phyloP scores from a whole-genome alignment of 2,113 vertebrate species.

The Macheiramphus alcinus region DNA sequence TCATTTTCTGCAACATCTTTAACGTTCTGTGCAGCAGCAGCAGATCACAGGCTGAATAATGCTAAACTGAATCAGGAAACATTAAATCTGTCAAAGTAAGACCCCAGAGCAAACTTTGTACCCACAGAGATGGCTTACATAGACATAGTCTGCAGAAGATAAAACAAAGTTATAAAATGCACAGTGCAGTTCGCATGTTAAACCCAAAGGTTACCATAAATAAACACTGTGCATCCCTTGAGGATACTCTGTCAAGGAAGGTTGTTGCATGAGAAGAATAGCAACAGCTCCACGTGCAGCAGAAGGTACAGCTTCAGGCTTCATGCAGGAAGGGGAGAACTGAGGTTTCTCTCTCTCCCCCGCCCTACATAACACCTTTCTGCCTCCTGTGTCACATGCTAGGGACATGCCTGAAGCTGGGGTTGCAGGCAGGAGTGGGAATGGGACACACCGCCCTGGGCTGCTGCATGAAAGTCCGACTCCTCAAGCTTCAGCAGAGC shows the following conservation, averaged over 20 bases:
- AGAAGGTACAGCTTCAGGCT: neutral
- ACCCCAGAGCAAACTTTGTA: neutral
- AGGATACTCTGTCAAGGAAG: neutral
- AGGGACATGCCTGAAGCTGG: neutral
- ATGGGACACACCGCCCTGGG: no score
- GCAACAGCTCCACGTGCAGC: neutral
- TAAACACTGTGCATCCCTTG: neutral
- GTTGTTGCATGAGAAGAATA: neutral
- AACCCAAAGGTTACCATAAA: neutral
- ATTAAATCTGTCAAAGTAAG: neutral
- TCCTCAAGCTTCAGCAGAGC: neutral
- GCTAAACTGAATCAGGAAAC: neutral
- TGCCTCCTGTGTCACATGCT: neutral
- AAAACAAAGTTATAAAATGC: neutral
- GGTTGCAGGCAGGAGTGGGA: neutral
- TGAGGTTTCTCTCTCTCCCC: neutral
- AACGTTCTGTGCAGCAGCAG: neutral
- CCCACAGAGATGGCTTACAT: neutral
- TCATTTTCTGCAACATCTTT: neutral
- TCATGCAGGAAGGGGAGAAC: neutral
- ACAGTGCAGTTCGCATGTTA: neutral
- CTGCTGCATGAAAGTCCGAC: neutral
- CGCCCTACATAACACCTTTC: rapidly evolving
- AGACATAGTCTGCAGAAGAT: neutral
- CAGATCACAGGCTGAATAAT: neutral